Percentiles rank a stretch among this genome's conserved stretches.
phyloP scores from a whole-genome alignment of 2,888 invertebrate genomes.

The Drosophila lacicola region DNA sequence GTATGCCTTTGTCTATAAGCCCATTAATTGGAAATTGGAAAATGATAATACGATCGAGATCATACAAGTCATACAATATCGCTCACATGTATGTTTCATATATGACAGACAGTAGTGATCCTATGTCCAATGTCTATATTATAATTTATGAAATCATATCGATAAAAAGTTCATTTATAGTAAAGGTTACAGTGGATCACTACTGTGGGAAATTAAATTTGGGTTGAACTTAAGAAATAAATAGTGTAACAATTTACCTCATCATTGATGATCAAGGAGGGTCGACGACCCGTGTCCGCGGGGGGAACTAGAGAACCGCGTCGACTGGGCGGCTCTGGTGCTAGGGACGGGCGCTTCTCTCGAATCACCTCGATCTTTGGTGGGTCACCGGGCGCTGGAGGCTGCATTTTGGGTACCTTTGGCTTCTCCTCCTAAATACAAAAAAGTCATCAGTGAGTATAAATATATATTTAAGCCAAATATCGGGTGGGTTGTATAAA shows the following conservation, averaged over 20 bases:
- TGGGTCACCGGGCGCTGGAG: conserved; percentile 87
- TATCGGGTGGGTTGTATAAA: too few species aligned
- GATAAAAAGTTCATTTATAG: too few species aligned
- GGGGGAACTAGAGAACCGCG: conserved; percentile 96
- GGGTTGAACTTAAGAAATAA: background rate
- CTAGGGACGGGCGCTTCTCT: conserved; percentile 93
- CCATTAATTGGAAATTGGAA: too few species aligned
- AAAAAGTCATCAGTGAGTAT: conserved; percentile 1
- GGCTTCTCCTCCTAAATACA: conserved; percentile 82
- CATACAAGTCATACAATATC: background rate
- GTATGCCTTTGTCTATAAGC: background rate
- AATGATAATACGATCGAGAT: too few species aligned
- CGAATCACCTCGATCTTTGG: conserved; percentile 95
- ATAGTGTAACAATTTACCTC: conserved; percentile 89
- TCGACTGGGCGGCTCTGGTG: conserved; percentile 89
- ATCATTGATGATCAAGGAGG: conserved; percentile 96
- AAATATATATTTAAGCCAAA: background rate
- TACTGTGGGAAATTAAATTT: background rate
- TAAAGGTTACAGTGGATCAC: background rate
- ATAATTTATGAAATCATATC: background rate
- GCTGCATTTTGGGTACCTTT: conserved; percentile 90
- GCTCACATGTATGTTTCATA: background rate
- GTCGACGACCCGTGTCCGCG: conserved; percentile 92
- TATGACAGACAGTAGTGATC: background rate
- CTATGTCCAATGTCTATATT: background rate